These are phyloP conservation scores for Progne subis DNA, from an alignment of 2,113 vertebrate species.

Conservation along the genomic window DNA sequence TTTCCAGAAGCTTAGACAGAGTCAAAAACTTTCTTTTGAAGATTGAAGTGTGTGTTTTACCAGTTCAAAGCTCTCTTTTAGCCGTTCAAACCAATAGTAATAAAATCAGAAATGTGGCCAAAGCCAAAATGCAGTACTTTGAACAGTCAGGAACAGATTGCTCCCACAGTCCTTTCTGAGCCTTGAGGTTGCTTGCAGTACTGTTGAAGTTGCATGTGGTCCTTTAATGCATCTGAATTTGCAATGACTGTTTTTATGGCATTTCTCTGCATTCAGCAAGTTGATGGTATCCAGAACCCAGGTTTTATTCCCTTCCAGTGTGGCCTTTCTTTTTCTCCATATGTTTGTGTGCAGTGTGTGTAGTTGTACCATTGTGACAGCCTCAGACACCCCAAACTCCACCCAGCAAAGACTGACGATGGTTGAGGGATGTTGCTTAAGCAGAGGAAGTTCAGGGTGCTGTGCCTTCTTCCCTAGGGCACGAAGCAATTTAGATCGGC, in stretches of 20 bases:
- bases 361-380: background rate
- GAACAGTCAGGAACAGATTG: background rate
- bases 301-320: background rate
- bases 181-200: background rate
- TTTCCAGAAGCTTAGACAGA: background rate
- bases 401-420: background rate
- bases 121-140: background rate
- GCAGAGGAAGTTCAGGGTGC: background rate
- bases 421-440: background rate
- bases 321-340: background rate
- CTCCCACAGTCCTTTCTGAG: background rate
- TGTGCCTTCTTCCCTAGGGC: background rate
- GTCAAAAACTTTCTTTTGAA: background rate
- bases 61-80: background rate
- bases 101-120: background rate
- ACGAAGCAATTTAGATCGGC: background rate
- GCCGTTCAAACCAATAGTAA: background rate
- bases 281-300: background rate
- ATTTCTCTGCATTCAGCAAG: background rate
- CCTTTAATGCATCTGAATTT: background rate
- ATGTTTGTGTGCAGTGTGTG: background rate
- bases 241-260: background rate
- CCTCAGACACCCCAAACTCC: background rate
- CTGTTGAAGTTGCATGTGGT: background rate
- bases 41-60: background rate